Conservation (phyloP, 2,888 invertebrate species). For the Xanthorhoe designata region DNA sequence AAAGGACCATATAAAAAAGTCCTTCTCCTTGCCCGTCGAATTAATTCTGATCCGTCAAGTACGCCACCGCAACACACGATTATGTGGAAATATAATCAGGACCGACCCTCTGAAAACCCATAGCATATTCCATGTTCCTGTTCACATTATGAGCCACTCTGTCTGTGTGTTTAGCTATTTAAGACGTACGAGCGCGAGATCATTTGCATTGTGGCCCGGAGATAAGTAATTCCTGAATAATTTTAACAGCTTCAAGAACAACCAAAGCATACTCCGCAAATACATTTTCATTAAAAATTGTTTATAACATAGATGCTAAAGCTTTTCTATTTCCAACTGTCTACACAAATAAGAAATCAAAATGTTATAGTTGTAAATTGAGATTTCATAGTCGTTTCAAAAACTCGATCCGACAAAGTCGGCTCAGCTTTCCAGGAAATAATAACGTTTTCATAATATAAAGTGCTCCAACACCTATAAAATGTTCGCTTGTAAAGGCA, state of each 20-base stretch:
- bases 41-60: slow-evolving; percentile 23
- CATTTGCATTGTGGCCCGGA: slow-evolving; percentile 20
- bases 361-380: slow-evolving; percentile 20
- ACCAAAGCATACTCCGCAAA: background rate
- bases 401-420: slow-evolving; percentile 20
- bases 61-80: slow-evolving; percentile 15
- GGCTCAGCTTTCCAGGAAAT: slow-evolving; percentile 20
- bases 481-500: slow-evolving; percentile 13
- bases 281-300: background rate
- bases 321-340: slow-evolving; percentile 5
- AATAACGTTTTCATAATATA: slow-evolving; percentile 25
- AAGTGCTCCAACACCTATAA: slow-evolving; percentile 20
- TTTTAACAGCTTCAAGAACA: background rate
- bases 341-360: slow-evolving; percentile 7
- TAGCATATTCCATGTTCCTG: slow-evolving; percentile 14
- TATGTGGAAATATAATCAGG: slow-evolving; percentile 16
- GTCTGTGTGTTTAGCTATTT: slow-evolving; percentile 26
- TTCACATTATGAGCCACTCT: slow-evolving; percentile 24
- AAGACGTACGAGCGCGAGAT: slow-evolving; percentile 10
- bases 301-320: background rate
- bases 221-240: background rate
- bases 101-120: slow-evolving; percentile 17
- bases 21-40: background rate
- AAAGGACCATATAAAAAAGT: background rate
- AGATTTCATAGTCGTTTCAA: slow-evolving; percentile 18